phyloP scores from a whole-genome alignment of 2,113 vertebrate species.

The Columba livia region DNA sequence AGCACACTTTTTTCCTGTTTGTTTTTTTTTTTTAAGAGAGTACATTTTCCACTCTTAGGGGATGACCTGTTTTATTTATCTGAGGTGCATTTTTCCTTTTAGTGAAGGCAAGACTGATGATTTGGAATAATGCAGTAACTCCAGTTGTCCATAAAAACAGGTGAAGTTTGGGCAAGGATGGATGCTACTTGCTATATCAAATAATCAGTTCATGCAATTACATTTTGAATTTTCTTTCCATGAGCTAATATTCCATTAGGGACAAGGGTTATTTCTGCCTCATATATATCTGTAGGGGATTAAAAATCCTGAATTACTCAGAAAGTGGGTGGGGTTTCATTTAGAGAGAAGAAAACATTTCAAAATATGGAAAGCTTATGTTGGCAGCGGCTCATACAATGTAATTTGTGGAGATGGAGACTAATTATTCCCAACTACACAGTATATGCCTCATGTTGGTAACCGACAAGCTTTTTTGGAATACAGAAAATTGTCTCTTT shows the following conservation, averaged over 20 bases:
- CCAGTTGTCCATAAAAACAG: neutral
- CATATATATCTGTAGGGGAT: slow-evolving; percentile 29
- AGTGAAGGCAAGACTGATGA: neutral
- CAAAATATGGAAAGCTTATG: slow-evolving; percentile 66
- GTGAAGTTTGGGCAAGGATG: neutral
- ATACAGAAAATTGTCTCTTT: slow-evolving; percentile 29
- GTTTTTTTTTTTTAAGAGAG: neutral
- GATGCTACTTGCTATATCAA: neutral
- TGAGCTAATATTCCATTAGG: slow-evolving; percentile 43
- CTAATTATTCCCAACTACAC: slow-evolving; percentile 37
- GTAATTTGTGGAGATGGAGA: slow-evolving; percentile 39
- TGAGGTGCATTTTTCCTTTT: neutral
- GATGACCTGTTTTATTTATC: neutral
- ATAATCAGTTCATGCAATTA: neutral
- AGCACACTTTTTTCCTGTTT: neutral
- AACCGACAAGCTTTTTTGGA: slow-evolving; percentile 26
- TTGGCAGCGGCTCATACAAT: slow-evolving; percentile 52
- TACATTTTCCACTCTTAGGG: neutral
- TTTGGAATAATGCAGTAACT: neutral
- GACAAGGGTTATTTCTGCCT: slow-evolving; percentile 46
- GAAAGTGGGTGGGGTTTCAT: slow-evolving; percentile 63
- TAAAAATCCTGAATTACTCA: slow-evolving; percentile 47
- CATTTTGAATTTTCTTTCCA: slow-evolving; percentile 32
- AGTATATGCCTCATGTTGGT: slow-evolving; percentile 33
- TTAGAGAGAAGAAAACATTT: slow-evolving; percentile 60